Conservation (phyloP, 2,797 vertebrate genomes). For the Clarias pachynema region DNA sequence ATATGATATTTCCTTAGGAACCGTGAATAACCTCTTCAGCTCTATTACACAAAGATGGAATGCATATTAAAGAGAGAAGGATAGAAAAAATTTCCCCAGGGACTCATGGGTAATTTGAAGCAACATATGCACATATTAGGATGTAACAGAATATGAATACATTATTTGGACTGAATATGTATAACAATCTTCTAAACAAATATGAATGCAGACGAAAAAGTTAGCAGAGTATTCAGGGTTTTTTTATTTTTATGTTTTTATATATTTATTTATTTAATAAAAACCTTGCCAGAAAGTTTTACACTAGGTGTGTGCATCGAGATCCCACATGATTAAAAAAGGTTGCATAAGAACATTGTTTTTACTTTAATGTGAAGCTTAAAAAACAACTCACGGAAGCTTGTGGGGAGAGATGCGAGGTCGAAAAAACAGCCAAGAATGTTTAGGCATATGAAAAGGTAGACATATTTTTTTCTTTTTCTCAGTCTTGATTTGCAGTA, state of each 20-base stretch:
- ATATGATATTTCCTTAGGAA: not conserved
- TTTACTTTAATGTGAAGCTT: not conserved
- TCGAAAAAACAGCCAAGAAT: not conserved
- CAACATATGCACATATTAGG: conserved; percentile 3
- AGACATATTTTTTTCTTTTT: not conserved
- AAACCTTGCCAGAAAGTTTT: not conserved
- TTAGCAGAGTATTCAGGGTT: not conserved
- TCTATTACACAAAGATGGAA: conserved; percentile 1
- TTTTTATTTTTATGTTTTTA: too few relatives aligned
- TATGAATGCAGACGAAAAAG: not conserved
- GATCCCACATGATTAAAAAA: not conserved
- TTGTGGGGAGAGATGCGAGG: not conserved
- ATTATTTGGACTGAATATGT: not conserved
- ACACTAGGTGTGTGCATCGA: not conserved
- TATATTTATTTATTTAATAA: not conserved
- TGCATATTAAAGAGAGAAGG: conserved; percentile 12
- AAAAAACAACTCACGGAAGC: not conserved
- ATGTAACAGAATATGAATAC: not conserved
- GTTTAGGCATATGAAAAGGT: not conserved
- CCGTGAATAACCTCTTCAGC: not conserved
- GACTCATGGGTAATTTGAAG: conserved; percentile 2
- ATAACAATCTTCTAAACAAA: not conserved
- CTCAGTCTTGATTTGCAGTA: not conserved
- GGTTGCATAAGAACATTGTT: not conserved
- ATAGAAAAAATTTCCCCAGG: conserved; percentile 18